These are phyloP conservation scores for Takifugu rubripes DNA, from an alignment of 2,797 vertebrate genomes.

Conservation along the genomic window DNA sequence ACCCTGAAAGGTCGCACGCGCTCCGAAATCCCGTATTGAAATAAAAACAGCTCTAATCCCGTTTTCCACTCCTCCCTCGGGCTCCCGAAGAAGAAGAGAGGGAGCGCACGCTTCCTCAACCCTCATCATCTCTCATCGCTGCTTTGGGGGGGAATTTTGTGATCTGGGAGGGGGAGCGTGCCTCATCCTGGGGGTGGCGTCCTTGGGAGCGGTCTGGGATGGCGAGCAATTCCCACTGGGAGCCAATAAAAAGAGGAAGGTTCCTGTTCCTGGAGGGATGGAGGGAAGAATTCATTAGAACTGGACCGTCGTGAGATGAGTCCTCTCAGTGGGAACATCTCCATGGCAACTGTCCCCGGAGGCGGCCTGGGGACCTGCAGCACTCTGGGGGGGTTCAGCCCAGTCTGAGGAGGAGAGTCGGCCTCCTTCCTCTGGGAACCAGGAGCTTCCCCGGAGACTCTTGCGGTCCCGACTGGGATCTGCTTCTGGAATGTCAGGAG, in stretches of 20 bases:
- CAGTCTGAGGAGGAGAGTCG: neutral
- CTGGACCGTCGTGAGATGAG: conserved; percentile 18
- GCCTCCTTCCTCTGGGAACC: neutral
- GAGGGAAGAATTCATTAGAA: conserved; percentile 12
- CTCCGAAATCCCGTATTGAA: no score
- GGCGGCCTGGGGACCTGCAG: conserved; percentile 17
- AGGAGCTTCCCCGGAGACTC: conserved; percentile 16
- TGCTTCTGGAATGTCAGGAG: conserved; percentile 47
- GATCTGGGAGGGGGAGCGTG: no score
- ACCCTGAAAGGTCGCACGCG: no score
- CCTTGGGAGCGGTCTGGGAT: no score
- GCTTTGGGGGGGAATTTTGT: no score
- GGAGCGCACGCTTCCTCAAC: no score
- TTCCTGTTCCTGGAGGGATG: conserved; percentile 6
- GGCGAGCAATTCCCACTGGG: neutral
- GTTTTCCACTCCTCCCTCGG: no score
- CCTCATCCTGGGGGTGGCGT: no score
- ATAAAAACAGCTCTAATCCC: no score
- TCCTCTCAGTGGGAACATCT: conserved; percentile 30
- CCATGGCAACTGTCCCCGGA: conserved; percentile 28
- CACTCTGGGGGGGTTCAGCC: neutral
- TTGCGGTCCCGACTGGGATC: conserved; percentile 42
- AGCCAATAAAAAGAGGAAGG: conserved; percentile 8
- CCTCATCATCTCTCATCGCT: neutral
- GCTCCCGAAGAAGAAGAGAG: no score